Conservation (phyloP, 2,888 invertebrate species). For the Heliconius erato region DNA sequence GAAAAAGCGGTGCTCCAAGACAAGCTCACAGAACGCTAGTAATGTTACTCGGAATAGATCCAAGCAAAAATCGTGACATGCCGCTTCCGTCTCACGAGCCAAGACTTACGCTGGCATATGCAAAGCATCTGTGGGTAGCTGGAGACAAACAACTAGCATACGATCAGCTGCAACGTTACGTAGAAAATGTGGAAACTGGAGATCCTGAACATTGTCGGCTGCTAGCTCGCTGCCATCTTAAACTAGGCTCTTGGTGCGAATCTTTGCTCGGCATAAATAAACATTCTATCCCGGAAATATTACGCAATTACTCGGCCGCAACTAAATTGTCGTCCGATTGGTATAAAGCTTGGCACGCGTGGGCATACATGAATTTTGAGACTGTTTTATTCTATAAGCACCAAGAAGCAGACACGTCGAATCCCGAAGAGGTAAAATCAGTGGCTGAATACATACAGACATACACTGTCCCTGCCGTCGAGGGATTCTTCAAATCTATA, state of each 20-base stretch:
- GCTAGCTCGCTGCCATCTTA: conserved; percentile 94
- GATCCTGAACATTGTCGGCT: conserved; percentile 85
- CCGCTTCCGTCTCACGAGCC: conserved; percentile 92
- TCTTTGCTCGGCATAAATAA: conserved; percentile 93
- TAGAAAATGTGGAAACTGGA: conserved; percentile 84
- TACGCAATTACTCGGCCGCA: conserved; percentile 93
- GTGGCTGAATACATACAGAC: conserved; percentile 87
- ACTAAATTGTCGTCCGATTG: conserved; percentile 94
- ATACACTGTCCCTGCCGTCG: conserved; percentile 97
- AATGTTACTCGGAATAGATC: conserved; percentile 94
- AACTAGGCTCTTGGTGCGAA: conserved; percentile 98
- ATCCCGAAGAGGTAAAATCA: conserved; percentile 61
- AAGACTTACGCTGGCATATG: conserved; percentile 96
- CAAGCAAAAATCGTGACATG: conserved; percentile 88
- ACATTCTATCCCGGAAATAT: conserved; percentile 89
- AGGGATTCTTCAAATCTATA: conserved; percentile 98
- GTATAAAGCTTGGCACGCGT: conserved; percentile 99
- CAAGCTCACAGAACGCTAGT: conserved; percentile 96
- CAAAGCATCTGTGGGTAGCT: conserved; percentile 97
- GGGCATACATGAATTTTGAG: conserved; percentile 99
- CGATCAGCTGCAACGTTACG: conserved; percentile 92
- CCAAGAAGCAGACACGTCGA: conserved; percentile 68
- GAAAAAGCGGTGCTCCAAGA: conserved; percentile 95
- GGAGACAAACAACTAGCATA: conserved; percentile 91
- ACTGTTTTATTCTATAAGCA: conserved; percentile 90